phyloP scores from a whole-genome alignment of 2,888 invertebrate species.

The Ceraclea dissimilis region DNA sequence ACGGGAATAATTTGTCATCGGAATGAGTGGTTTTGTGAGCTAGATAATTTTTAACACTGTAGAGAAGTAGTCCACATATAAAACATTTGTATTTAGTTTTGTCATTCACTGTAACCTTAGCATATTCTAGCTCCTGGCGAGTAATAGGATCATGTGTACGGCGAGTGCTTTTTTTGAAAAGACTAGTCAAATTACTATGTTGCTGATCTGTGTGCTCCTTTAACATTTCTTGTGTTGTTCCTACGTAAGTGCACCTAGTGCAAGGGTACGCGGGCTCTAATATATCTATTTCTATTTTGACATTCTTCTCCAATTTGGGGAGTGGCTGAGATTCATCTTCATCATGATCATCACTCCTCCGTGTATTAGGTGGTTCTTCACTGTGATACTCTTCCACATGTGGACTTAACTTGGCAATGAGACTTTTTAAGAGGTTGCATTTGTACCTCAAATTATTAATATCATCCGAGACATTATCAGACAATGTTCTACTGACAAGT shows the following conservation, averaged over 20 bases:
- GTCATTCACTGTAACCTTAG: slow-evolving; percentile 39
- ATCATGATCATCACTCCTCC: slow-evolving; percentile 1
- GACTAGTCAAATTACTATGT: slow-evolving; percentile 3
- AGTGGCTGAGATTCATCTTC: slow-evolving; percentile 17
- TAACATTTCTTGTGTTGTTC: slow-evolving; percentile 1
- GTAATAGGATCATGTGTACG: slow-evolving; percentile 30
- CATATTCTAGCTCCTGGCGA: slow-evolving; percentile 36
- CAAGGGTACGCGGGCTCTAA: slow-evolving; percentile 9
- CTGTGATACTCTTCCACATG: slow-evolving; percentile 6
- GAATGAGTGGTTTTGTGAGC: slow-evolving; percentile 59
- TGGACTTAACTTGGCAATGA: slow-evolving; percentile 4
- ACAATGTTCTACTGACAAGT: too few species aligned
- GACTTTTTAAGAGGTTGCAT: slow-evolving; percentile 4
- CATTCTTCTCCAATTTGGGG: slow-evolving; percentile 7
- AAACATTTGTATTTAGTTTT: slow-evolving; percentile 50
- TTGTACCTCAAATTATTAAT: background rate
- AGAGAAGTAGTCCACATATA: slow-evolving; percentile 51
- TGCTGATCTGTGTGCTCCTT: slow-evolving; percentile 14
- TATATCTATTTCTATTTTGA: background rate
- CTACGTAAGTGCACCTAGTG: slow-evolving; percentile 17
- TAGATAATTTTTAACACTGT: slow-evolving; percentile 54
- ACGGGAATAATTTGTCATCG: slow-evolving; percentile 57
- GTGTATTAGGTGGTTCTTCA: background rate
- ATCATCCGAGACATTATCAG: background rate
- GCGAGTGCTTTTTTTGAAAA: slow-evolving; percentile 21